Base-by-base conservation (phyloP, 2,797 vertebrate species). In the Danionella dracula region DNA sequence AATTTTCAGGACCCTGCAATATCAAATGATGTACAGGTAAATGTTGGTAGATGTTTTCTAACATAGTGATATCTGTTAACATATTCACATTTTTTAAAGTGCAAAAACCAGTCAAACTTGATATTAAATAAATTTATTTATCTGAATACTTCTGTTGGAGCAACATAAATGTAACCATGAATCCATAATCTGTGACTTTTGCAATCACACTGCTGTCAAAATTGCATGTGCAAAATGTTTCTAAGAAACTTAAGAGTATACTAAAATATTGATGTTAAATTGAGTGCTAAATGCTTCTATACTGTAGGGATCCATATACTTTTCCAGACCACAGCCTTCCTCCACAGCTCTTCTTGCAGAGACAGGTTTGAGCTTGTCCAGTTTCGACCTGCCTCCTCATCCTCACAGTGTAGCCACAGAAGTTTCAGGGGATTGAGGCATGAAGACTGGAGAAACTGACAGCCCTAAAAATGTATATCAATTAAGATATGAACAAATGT, bases 291-390 rank as follows among this genome's bases (percentile, higher is more conserved):
- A 20, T 46, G 63, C 13, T 37, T 20, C 76, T 75, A 90, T 15
- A 87, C 85, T 0, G 88, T 89, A 4, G 90, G 90, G 57, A 90
- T 88, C 89, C 90, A 91, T 8, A 91, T 75, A n/a, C 81, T 88
- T 76, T 89, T 90, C 90, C 90, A 91, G 79, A 86, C 87, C 4
- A 86, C 82, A 0, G 83, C 81, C 0, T 81, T 81, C 27, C 84
- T 86, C 88, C 90, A 89, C 76, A 82, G 68, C 27, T 89, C 85
- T 20, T 91, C 88, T 68, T 89, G 59, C 11, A 87, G 44, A 0
- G 78, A 60, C 4, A 81, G 57, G 31, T 71, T 66, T 61, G 69
- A 68, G 45, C 0, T 66, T 35, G 78, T 49, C 88, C 89, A 89
- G 68, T 79, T 76, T 2, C 0, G 61, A 11, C 15, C 66, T 2